phyloP scores from a whole-genome alignment of 2,113 vertebrate genomes.

The Lipotes vexillifer region DNA sequence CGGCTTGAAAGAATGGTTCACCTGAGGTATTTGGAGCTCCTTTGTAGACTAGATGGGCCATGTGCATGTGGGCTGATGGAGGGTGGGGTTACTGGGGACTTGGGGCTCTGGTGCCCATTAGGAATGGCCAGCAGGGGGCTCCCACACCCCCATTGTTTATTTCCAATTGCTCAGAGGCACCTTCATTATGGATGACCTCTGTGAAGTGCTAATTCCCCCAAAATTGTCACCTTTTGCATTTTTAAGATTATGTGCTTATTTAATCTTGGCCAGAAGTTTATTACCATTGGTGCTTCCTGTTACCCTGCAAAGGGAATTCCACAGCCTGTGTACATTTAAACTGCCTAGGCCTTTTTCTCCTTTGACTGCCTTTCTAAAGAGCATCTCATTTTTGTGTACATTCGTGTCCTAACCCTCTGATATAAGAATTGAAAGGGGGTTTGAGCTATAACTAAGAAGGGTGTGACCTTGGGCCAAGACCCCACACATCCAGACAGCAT shows the following conservation, averaged over 20 bases:
- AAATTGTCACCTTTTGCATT: background rate
- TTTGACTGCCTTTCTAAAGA: background rate
- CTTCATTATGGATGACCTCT: background rate
- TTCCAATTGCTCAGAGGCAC: background rate
- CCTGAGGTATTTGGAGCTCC: background rate
- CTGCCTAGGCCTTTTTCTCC: background rate
- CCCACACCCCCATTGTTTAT: background rate
- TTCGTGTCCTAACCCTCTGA: background rate
- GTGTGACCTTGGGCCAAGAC: background rate
- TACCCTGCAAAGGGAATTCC: slow-evolving; percentile 30
- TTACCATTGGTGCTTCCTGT: slow-evolving; percentile 50
- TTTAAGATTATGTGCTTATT: slow-evolving; percentile 47
- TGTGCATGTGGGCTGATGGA: background rate
- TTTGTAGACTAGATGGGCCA: background rate
- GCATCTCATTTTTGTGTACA: background rate
- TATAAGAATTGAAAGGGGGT: background rate
- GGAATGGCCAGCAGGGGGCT: background rate
- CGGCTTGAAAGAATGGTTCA: background rate
- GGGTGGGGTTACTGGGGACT: background rate
- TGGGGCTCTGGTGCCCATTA: background rate
- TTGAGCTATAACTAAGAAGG: background rate
- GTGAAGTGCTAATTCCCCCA: background rate
- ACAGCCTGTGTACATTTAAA: slow-evolving; percentile 36
- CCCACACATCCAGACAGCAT: background rate
- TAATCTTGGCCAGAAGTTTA: slow-evolving; percentile 14